A percentile compares a stretch with the other conserved stretches of the same genome.
These are phyloP conservation scores for Pemphigus obesinymphae DNA, from an alignment of 1,140 invertebrate species.

Conservation along the genomic window DNA sequence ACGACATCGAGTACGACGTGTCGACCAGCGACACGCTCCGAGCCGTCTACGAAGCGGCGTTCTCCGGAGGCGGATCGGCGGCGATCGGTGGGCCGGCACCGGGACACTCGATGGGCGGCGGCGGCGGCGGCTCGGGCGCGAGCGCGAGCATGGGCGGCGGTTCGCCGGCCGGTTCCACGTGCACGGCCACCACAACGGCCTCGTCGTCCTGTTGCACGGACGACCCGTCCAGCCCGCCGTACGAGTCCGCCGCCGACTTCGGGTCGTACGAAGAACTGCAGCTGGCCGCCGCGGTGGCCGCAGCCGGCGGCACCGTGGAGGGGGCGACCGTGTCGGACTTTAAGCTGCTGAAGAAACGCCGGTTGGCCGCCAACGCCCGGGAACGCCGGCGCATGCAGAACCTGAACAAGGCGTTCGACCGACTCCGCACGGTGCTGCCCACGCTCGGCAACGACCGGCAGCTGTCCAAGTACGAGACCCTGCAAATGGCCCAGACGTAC, in stretches of 20 bases:
- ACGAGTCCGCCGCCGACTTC: not conserved
- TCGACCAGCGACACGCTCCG: constrained; percentile 16
- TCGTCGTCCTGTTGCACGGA: not conserved
- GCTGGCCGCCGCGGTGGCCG: not conserved
- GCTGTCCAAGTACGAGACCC: constrained; percentile 92
- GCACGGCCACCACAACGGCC: not conserved
- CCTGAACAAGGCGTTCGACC: constrained; percentile 88
- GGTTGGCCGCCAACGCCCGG: constrained; percentile 86
- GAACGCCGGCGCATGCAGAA: constrained; percentile 91
- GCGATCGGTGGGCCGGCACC: not conserved
- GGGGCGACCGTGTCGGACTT: constrained; percentile 49
- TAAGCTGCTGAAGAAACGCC: constrained; percentile 71
- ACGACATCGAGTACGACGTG: not conserved
- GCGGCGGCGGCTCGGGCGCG: not conserved
- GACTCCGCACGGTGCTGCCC: constrained; percentile 81
- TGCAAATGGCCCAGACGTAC: constrained; percentile 96
- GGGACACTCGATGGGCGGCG: not conserved
- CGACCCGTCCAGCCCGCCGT: not conserved
- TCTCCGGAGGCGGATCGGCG: not conserved
- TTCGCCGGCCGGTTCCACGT: constrained; percentile 3
- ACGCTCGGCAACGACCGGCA: constrained; percentile 85
- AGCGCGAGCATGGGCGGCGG: not conserved
- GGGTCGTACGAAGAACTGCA: not conserved
- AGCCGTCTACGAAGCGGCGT: constrained; percentile 20
- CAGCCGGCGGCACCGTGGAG: constrained; percentile 51